Base-by-base conservation (phyloP, 1,140 invertebrate species). In the Sitophilus oryzae region DNA sequence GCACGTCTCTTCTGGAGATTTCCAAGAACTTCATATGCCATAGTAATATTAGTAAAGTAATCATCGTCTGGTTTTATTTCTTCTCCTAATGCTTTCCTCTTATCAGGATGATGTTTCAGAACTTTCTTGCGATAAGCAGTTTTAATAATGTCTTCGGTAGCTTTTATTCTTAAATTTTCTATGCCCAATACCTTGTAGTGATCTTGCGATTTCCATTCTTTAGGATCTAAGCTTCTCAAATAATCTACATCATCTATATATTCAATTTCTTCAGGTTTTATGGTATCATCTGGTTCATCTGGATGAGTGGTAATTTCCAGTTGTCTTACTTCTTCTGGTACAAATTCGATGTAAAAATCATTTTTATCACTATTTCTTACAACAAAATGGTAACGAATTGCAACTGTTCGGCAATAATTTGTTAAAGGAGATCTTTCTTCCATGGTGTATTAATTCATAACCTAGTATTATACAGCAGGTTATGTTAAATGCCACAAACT, bases 21-120 rank as follows among this genome's bases (percentile, higher is more conserved):
- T 0, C 93, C 90, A 54, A 94, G 76, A 21, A 84, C 91, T 76
- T 96, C 93, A 80, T 89, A 93, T 11, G 95, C 95, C 79, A 93
- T 93, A n/a, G 95, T 98, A 65, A 99, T 98, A 71, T 95, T 98
- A 0, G 94, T 93, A 71, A 98, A 99, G 74, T 98, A 98, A 76
- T 98, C 95, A 67, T 94, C 88, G 61, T 93, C 91, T 1, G 82
- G 77, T 56, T 83, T 79, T 9, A 94, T 80, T 62, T 89, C 83
- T 72, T 93, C 91, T 36, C 92, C 88, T 73, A 83, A 77, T 45
- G 85, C 88, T 78, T 92, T 88, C 52, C 95, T 80, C 72, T 99
- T 99, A 72, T 99, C 96, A 0, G 96, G 96, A 78, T 99, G 96
- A 74, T 99, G 96, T 65, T 86, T 86, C 20, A 99, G 75, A 21